Evolutionary conservation across 2,797 vertebrate genomes (phyloP).

Genomic region (Halcyon chelicuti): DNA sequence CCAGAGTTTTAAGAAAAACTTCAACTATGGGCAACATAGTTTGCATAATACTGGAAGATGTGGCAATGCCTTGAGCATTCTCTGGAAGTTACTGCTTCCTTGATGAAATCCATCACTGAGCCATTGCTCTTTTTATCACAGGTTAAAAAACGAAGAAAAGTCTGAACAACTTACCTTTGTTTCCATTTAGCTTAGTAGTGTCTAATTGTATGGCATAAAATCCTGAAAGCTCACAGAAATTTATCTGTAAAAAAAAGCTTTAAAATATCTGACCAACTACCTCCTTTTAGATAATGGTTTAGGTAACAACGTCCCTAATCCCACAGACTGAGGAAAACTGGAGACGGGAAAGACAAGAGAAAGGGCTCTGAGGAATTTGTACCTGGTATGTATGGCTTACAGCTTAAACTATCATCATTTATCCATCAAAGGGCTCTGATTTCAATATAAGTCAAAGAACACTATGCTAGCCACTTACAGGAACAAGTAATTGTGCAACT

Average conservation of each 20-base stretch:
- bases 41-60: not conserved
- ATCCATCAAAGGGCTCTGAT: not conserved
- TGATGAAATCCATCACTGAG: not conserved
- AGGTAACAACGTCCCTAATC: not conserved
- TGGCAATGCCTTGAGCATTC: not conserved
- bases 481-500: not conserved
- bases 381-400: not conserved
- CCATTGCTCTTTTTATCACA: not conserved
- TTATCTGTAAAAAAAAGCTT: not conserved
- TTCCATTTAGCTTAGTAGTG: not conserved
- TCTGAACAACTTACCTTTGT: not conserved
- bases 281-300: not conserved
- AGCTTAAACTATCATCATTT: not conserved
- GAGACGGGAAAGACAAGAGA: not conserved
- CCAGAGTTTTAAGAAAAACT: not conserved
- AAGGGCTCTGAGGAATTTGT: not conserved
- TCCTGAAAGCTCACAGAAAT: not conserved
- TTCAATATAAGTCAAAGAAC: not conserved
- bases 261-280: not conserved
- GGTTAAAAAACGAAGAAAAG: not conserved
- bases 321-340: not conserved
- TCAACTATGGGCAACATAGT: not conserved
- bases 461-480: accelerated
- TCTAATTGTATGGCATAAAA: not conserved
- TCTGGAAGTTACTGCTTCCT: not conserved